A percentile compares a stretch with the other conserved stretches of the same genome.
Evolutionary conservation across 2,888 invertebrate species (phyloP).

Genomic region (Harmothoe impar): DNA sequence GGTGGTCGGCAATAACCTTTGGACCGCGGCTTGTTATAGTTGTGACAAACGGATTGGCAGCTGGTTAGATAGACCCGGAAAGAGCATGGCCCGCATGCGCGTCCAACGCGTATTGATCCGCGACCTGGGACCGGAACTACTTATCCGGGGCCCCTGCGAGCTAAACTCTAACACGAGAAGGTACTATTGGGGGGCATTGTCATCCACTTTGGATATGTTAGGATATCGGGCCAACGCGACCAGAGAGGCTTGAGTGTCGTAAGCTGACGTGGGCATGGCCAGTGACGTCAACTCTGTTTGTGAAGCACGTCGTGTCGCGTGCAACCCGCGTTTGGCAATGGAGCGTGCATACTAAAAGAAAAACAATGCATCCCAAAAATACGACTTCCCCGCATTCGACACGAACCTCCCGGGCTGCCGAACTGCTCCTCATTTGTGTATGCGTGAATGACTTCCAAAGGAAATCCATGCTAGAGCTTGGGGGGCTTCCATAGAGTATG

Average conservation of each 20-base stretch:
- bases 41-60: slow-evolving; percentile 57
- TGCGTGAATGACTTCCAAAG: no score
- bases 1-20: slow-evolving; percentile 31
- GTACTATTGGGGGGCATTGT: slow-evolving; percentile 16
- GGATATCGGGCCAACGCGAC: not conserved
- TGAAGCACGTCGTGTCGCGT: not conserved
- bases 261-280: not conserved
- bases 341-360: not conserved
- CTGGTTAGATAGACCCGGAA: slow-evolving; percentile 45
- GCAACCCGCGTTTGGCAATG: not conserved
- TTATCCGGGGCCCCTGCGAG: not conserved
- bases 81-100: slow-evolving; percentile 22
- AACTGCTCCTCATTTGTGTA: not conserved
- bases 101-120: slow-evolving; percentile 2
- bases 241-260: not conserved
- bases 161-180: slow-evolving; percentile 14
- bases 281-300: not conserved
- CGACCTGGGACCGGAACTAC: slow-evolving; percentile 21
- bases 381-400: not conserved
- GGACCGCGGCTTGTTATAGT: slow-evolving; percentile 47
- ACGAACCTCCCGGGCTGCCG: not conserved
- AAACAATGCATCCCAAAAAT: not conserved
- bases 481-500: no score
- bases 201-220: not conserved
- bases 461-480: no score